Evolutionary conservation across 2,113 vertebrate species (phyloP).

Genomic region (Amphiprion ocellaris): DNA sequence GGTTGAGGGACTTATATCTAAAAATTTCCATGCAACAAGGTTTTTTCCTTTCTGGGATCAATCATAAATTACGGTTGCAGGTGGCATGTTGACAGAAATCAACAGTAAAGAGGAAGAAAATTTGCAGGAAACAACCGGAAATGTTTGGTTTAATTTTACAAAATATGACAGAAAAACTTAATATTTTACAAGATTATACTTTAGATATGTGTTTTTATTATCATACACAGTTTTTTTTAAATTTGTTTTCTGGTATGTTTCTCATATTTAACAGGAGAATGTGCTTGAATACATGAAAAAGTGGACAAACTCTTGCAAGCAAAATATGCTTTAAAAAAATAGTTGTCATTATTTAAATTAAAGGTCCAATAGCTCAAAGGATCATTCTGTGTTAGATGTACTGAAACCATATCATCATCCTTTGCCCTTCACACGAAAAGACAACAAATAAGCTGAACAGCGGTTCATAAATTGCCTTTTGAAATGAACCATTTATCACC

Average conservation of each 20-base stretch:
- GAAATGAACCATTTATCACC: conserved; percentile 55
- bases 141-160: background rate
- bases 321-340: too few relatives aligned
- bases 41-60: background rate
- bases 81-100: too few relatives aligned
- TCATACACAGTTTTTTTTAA: too few relatives aligned
- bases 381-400: background rate
- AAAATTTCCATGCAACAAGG: conserved; percentile 31
- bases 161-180: background rate
- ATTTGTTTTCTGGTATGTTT: background rate
- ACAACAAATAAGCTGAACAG: conserved; percentile 13
- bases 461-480: conserved; percentile 40
- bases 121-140: background rate
- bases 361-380: too few relatives aligned
- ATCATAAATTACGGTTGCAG: background rate
- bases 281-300: too few relatives aligned
- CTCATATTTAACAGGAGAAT: too few relatives aligned
- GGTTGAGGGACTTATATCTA: background rate
- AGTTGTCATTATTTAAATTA: too few relatives aligned
- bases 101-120: too few relatives aligned
- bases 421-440: background rate
- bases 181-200: too few relatives aligned
- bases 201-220: background rate
- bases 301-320: too few relatives aligned
- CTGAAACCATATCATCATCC: background rate